Conservation (phyloP, 2,888 invertebrate species). For the Tortricodes alternella region DNA sequence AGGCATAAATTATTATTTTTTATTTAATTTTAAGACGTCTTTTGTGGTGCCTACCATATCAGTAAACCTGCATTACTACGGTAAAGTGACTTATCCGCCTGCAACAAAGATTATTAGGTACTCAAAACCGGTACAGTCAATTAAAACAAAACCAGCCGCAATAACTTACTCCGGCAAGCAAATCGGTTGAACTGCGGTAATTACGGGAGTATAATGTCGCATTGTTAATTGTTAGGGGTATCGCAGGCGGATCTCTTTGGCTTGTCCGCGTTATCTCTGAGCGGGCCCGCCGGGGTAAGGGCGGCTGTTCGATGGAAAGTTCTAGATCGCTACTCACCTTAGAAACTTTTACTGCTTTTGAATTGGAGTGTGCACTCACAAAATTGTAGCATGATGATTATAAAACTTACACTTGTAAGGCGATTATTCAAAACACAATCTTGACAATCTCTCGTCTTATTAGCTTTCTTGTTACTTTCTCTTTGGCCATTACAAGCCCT, state of each 20-base stretch:
- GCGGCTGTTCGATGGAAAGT: conserved; percentile 15
- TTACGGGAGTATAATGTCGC: conserved; percentile 81
- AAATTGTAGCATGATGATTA: too few relatives aligned
- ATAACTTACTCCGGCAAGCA: conserved; percentile 61
- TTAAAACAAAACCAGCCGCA: conserved; percentile 49
- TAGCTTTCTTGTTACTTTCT: too few relatives aligned
- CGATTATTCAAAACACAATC: too few relatives aligned
- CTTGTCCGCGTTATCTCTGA: conserved; percentile 69
- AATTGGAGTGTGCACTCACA: too few relatives aligned
- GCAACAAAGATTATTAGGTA: not conserved
- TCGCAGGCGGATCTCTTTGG: conserved; percentile 79
- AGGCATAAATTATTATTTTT: too few relatives aligned
- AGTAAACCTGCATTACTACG: not conserved
- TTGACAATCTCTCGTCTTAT: too few relatives aligned
- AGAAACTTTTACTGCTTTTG: too few relatives aligned
- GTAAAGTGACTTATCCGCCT: not conserved
- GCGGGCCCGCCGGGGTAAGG: conserved; percentile 39
- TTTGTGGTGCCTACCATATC: too few relatives aligned
- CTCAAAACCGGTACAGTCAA: conserved; percentile 27
- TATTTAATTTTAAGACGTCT: too few relatives aligned
- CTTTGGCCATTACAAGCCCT: too few relatives aligned
- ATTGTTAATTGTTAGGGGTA: conserved; percentile 81
- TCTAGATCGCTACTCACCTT: not conserved
- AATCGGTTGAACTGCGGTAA: conserved; percentile 60
- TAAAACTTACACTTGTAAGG: too few relatives aligned